phyloP scores from a whole-genome alignment of 2,797 vertebrate species.

The Myotis daubentonii region DNA sequence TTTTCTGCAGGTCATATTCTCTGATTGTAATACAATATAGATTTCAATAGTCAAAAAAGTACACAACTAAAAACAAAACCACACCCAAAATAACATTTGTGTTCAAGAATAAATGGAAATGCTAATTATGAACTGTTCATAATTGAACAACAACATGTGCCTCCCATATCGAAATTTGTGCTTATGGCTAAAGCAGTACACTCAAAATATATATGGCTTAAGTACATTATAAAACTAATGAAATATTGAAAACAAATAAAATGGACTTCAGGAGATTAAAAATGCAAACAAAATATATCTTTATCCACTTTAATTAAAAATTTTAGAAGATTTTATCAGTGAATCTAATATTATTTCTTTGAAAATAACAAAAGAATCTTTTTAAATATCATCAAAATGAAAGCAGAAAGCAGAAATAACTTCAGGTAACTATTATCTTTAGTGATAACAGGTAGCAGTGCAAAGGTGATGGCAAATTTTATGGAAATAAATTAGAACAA shows the following conservation, averaged over 20 bases:
- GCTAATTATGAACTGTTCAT: background rate
- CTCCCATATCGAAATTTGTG: background rate
- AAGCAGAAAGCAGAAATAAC: conserved; percentile 15
- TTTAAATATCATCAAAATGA: background rate
- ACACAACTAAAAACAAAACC: background rate
- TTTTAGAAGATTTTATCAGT: background rate
- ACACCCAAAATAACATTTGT: background rate
- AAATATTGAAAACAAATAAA: background rate
- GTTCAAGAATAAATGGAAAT: background rate
- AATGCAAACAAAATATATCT: background rate
- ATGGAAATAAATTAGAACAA: background rate
- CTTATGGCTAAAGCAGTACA: background rate
- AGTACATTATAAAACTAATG: background rate
- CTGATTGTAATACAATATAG: background rate
- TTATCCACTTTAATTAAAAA: background rate
- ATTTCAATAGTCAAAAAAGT: background rate
- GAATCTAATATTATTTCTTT: background rate
- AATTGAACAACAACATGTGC: background rate
- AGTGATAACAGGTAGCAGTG: background rate
- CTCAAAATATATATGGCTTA: background rate
- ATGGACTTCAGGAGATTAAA: background rate
- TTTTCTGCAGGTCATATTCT: background rate
- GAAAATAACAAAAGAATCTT: background rate
- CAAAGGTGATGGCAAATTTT: background rate
- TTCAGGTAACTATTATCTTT: background rate